A percentile compares a stretch with the other conserved stretches of the same genome.
Conservation (phyloP, 1,140 invertebrate species). For the Trinorchestia longiramus region DNA sequence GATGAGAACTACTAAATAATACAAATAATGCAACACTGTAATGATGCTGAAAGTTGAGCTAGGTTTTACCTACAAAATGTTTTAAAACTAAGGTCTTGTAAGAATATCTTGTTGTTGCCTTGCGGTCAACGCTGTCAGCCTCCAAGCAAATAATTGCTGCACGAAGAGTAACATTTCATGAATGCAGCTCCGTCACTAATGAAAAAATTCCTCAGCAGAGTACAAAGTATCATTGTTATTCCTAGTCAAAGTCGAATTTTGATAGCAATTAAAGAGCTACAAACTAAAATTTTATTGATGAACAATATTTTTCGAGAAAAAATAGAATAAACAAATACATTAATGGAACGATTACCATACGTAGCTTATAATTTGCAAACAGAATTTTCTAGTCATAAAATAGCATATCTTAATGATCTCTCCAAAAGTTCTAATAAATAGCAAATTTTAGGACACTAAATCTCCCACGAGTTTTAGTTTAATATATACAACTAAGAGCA, state of each 20-base stretch:
- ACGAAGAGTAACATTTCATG: background rate
- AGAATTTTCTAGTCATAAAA: background rate
- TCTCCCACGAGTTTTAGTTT: too few species aligned
- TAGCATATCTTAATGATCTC: background rate
- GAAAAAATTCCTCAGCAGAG: background rate
- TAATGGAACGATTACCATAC: background rate
- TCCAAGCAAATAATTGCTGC: background rate
- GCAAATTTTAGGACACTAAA: too few species aligned
- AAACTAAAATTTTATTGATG: background rate
- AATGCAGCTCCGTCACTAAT: background rate
- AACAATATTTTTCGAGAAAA: background rate
- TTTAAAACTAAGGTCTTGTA: background rate
- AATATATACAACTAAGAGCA: too few species aligned
- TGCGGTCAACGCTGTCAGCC: too few species aligned
- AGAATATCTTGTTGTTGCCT: too few species aligned
- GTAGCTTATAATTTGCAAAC: background rate
- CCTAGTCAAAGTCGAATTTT: background rate
- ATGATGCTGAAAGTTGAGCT: background rate
- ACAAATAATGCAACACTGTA: background rate
- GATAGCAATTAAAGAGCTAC: background rate
- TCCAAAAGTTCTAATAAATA: background rate
- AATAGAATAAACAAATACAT: background rate
- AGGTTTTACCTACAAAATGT: background rate
- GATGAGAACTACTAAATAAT: background rate
- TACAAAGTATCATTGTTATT: background rate